Conservation (phyloP, 2,797 vertebrate species). For the Graptemys geographica region DNA sequence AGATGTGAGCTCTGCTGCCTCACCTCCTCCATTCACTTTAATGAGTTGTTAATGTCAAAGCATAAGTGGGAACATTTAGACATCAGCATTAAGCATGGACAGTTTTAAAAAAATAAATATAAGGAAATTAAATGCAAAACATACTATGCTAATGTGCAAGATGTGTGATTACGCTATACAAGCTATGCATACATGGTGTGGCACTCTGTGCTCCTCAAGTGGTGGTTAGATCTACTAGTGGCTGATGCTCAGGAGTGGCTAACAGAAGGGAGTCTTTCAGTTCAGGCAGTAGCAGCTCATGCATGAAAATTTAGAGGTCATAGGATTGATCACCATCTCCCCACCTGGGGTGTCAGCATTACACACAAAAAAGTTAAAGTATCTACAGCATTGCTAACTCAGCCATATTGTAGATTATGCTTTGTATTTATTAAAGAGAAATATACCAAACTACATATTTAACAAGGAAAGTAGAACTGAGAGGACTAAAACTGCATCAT, state of each 20-base stretch:
- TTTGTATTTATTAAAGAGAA: not conserved
- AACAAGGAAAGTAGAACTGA: not conserved
- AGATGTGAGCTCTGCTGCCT: slow-evolving; percentile 66
- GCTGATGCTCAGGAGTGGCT: not conserved
- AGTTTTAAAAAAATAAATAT: slow-evolving; percentile 64
- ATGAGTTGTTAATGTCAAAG: slow-evolving; percentile 67
- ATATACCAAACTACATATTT: not conserved
- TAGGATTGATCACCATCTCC: not conserved
- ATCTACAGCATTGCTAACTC: slow-evolving; percentile 9
- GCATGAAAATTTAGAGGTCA: not conserved
- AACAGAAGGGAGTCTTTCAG: not conserved
- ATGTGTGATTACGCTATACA: not conserved
- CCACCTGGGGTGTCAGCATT: not conserved
- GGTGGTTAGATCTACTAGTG: not conserved
- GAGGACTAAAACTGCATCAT: not conserved
- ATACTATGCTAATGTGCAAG: slow-evolving; percentile 52
- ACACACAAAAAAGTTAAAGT: slow-evolving; percentile 31
- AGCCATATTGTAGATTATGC: not conserved
- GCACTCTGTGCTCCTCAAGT: not conserved
- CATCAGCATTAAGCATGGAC: slow-evolving; percentile 39
- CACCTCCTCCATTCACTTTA: slow-evolving; percentile 75
- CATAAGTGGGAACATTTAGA: slow-evolving; percentile 60
- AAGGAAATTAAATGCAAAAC: slow-evolving; percentile 74
- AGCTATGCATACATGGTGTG: not conserved
- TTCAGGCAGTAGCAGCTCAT: not conserved